phyloP scores from a whole-genome alignment of 1,140 invertebrate genomes.

The Reticulitermes speratus region DNA sequence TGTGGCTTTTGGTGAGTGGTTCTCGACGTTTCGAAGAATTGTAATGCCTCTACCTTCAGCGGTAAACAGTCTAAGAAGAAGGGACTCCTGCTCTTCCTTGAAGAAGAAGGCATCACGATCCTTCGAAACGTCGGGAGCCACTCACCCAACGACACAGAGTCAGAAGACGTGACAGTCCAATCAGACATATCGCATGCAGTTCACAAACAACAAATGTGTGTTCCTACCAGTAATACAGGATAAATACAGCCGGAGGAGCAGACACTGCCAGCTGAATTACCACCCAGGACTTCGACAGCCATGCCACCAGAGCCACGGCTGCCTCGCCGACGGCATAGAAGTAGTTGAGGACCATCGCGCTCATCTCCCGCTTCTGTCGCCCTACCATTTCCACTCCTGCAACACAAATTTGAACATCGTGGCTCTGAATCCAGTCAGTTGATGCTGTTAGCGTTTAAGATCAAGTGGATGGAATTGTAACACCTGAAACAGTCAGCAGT shows the following conservation, averaged over 20 bases:
- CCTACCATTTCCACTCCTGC: constrained; percentile 67
- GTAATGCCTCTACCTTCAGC: too few species aligned
- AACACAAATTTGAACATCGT: constrained; percentile 20
- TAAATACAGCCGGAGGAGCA: constrained; percentile 54
- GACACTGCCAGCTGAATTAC: constrained; percentile 58
- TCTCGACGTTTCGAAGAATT: too few species aligned
- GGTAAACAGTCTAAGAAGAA: too few species aligned
- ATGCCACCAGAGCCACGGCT: constrained; percentile 57
- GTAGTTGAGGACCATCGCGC: constrained; percentile 61
- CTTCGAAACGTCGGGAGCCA: too few species aligned
- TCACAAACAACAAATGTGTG: neutral
- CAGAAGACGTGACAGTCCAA: constrained; percentile 23
- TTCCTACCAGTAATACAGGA: constrained; percentile 56
- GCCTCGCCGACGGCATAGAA: constrained; percentile 68
- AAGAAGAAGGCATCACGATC: too few species aligned
- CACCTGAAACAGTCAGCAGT: too few species aligned
- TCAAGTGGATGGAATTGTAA: too few species aligned
- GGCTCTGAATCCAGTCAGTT: too few species aligned
- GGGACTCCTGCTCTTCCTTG: too few species aligned
- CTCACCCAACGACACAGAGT: too few species aligned
- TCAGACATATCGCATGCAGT: neutral
- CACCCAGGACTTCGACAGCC: constrained; percentile 59
- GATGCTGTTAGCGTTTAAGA: too few species aligned
- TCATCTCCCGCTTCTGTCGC: constrained; percentile 59
- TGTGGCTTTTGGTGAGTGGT: too few species aligned